A percentile compares a stretch with the other conserved stretches of the same genome.
Conservation (phyloP, 2,113 vertebrate genomes). For the Nothobranchius kuhntae region DNA sequence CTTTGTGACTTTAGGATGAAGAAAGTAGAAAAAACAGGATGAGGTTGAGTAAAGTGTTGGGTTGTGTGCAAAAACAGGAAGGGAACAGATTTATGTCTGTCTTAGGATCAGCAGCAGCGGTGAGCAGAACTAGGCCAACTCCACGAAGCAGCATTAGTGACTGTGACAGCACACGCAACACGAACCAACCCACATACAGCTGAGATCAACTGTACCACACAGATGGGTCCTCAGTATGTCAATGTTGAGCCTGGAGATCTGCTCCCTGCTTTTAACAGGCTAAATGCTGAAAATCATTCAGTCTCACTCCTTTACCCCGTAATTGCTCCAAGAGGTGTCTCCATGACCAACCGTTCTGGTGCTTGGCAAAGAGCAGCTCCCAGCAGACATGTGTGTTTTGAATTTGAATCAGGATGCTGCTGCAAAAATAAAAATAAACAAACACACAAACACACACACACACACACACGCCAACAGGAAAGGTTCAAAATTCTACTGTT, state of each 20-base stretch:
- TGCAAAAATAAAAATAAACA: background rate
- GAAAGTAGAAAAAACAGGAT: background rate
- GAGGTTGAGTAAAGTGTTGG: background rate
- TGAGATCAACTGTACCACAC: constrained; percentile 26
- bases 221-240: constrained; percentile 47
- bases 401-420: constrained; percentile 3
- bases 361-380: constrained; percentile 12
- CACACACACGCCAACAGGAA: too few relatives aligned
- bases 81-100: background rate
- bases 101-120: constrained; percentile 19
- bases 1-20: constrained; percentile 2
- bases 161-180: constrained; percentile 21
- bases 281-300: constrained; percentile 22
- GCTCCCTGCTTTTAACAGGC: constrained; percentile 41
- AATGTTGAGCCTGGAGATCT: constrained; percentile 25
- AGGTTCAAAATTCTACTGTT: too few relatives aligned
- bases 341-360: background rate
- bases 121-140: constrained; percentile 44
- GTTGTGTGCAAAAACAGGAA: background rate
- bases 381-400: background rate
- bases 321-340: background rate
- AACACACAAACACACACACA: background rate
- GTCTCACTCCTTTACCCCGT: constrained; percentile 12
- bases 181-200: constrained; percentile 46
- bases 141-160: constrained; percentile 19